Evolutionary conservation across 2,888 invertebrate genomes (phyloP), one percentile per base, ranked within the genome.

Genomic region (Mimas tiliae): DNA sequence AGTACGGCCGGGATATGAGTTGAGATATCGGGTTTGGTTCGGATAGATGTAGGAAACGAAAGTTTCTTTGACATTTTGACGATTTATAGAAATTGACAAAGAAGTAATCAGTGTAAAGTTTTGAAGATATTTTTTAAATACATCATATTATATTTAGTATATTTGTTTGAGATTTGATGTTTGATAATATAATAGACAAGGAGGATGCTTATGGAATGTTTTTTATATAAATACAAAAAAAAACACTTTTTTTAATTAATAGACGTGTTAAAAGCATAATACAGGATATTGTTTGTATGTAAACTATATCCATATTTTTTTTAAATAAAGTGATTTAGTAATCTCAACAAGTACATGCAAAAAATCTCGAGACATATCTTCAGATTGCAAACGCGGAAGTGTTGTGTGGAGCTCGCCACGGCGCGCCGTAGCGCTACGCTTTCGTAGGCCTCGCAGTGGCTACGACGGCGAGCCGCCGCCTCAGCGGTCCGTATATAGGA

Each of bases 371-470:
- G 84, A 84, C 14, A 69, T 73, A 86, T 90, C 90, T 68, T 69
- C 1, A 52, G 89, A 87, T 70, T 52, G 53, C 42, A 68, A 79
- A 84, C 84, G 72, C 88, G 90, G 91, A 91, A 90, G 90, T 83
- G 81, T 58, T 72, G 73, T 67, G 74, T 75, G 84, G 73, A 63
- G 74, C 74, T 74, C 74, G 78, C 84, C 84, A 84, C 79, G 82
- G 81, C 79, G 78, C 84, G 84, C 82, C 89, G 88, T 89, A 89
- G 88, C 86, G 84, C 88, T 89, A 87, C 87, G 88, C 76, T 77
- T 78, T 83, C 89, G 91, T 92, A 92, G 91, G 90, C 91, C 89
- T 85, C 81, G 82, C 89, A 91, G 89, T 89, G 88, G 86, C 89
- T 88, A 88, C 90, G 86, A 77, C 80, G 81, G 76, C 81, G 80